Conservation (phyloP, 1,140 invertebrate species). For the Drosophila insularis region DNA sequence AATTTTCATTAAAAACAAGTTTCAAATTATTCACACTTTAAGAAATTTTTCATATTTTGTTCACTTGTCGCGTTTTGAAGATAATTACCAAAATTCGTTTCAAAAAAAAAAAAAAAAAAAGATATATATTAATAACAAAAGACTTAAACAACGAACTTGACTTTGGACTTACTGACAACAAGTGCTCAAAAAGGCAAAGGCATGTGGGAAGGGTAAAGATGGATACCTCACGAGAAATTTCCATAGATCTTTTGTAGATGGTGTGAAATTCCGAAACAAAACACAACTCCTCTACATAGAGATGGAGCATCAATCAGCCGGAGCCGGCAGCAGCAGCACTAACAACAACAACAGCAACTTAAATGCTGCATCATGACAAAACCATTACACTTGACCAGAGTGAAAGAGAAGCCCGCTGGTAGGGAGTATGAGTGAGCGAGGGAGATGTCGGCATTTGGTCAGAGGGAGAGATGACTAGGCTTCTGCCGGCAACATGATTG, state of each 20-base stretch:
- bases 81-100: neutral
- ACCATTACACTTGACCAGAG: constrained; percentile 78
- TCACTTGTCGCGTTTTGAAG: neutral
- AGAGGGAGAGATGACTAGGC: constrained; percentile 63
- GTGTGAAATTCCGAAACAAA: constrained; percentile 65
- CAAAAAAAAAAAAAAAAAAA: neutral
- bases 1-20: neutral
- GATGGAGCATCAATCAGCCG: constrained; percentile 72
- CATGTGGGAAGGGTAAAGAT: constrained; percentile 36
- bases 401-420: constrained; percentile 17
- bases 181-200: constrained; percentile 19
- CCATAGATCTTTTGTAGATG: constrained; percentile 51
- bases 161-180: constrained; percentile 8
- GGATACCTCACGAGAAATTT: constrained; percentile 45
- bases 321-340: constrained; percentile 63
- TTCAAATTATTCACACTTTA: neutral
- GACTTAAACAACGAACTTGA: constrained; percentile 55
- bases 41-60: neutral
- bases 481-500: constrained; percentile 67
- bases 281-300: constrained; percentile 61
- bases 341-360: constrained; percentile 51
- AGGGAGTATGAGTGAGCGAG: neutral
- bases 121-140: constrained; percentile 17
- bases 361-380: constrained; percentile 81
- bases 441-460: constrained; percentile 70